Evolutionary conservation across 1,140 invertebrate species (phyloP), one percentile per base, ranked within the genome.

Genomic region (Physella acuta): DNA sequence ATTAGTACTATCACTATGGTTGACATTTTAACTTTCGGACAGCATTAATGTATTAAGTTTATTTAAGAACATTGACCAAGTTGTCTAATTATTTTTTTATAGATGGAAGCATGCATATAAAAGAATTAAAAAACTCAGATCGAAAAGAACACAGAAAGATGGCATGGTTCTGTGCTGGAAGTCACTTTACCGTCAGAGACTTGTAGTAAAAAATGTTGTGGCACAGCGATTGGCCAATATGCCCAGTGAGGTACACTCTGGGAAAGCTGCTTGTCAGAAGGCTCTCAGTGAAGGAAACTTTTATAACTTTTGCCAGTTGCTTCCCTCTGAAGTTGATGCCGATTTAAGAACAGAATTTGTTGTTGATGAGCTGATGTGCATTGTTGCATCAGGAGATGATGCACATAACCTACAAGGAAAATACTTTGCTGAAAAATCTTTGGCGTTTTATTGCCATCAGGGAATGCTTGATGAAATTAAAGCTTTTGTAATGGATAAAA

Each of bases 361-460:
- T 20, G 20, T 62, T 1, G 28, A 49, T 62, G 60, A 37, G 34
- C 39, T 62, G 17, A 30, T 17, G 3, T 20, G 20, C 24, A 20
- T 62, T n/a, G 1, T 62, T 26, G 3, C 2, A 28, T 39, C 26
- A 2, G 26, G 37, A n/a, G 14, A 26, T 30, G 34, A 49, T 4
- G 30, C 34, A 34, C 3, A 44, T 14, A 65, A 65, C 26, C 49
- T 65, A 8, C 51, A 39, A 5, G 5, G 2, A 20, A 65, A 53
- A 31, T 65, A 31, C n/a, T 53, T 52, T 34, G 62, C 62, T 1
- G 62, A 65, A 44, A 65, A 65, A 16, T 65, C 44, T 30, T 8
- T 65, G 17, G 24, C n/a, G 44, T 65, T 20, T 34, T 44, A 52
- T 33, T 26, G 44, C 17, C 62, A 53, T 44, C 26, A 52, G n/a